A percentile compares a stretch with the other conserved stretches of the same genome.
Conservation (phyloP, 2,888 invertebrate genomes). For the Mechanitis mazaeus region DNA sequence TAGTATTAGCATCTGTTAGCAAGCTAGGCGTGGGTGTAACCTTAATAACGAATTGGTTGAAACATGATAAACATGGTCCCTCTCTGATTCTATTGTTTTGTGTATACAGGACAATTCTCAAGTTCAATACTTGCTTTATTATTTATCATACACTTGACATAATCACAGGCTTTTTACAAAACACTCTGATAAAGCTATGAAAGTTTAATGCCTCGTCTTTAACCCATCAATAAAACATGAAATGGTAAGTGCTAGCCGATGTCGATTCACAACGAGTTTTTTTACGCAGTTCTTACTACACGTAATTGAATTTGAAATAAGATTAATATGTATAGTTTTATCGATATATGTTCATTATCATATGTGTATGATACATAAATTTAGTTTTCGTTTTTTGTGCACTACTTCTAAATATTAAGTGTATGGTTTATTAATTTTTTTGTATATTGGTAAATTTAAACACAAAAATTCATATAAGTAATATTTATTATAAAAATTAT, state of each 20-base stretch:
- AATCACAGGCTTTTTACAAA: conserved; percentile 15
- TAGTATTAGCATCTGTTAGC: conserved; percentile 49
- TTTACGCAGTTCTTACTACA: conserved; percentile 35
- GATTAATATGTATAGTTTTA: neutral
- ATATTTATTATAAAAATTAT: too few species aligned
- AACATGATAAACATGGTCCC: conserved; percentile 8
- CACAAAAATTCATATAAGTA: too few species aligned
- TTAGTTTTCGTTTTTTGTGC: too few species aligned
- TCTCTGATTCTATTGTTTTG: conserved; percentile 13
- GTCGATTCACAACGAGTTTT: conserved; percentile 44
- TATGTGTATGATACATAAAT: too few species aligned
- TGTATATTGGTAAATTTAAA: too few species aligned
- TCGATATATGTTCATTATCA: too few species aligned
- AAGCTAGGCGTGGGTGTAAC: conserved; percentile 44
- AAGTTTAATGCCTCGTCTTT: conserved; percentile 53
- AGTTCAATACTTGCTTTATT: neutral
- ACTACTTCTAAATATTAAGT: too few species aligned
- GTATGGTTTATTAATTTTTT: too few species aligned
- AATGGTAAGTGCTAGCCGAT: conserved; percentile 57
- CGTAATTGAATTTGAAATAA: conserved; percentile 24
- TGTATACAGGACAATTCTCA: neutral
- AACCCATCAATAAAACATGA: conserved; percentile 63
- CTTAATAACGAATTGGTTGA: conserved; percentile 37
- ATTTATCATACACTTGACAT: neutral
- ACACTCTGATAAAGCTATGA: conserved; percentile 48